phyloP scores from a whole-genome alignment of 2,797 vertebrate genomes.

The Margarornis squamiger region DNA sequence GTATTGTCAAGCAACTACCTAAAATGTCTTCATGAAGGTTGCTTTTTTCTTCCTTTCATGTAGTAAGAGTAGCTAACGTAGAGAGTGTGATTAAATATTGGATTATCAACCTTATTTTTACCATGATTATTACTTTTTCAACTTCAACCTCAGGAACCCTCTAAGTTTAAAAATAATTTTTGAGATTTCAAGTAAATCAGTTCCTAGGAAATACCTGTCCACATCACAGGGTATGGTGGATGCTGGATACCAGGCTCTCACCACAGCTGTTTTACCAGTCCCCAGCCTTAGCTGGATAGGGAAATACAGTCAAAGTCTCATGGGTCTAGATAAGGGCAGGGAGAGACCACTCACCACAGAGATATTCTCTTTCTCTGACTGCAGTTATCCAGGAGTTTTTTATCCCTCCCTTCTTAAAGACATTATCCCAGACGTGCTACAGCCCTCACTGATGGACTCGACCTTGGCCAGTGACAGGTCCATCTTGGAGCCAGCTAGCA shows the following conservation, averaged over 20 bases:
- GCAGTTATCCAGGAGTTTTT: background rate
- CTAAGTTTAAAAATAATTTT: background rate
- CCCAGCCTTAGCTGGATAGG: background rate
- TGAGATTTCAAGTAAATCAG: background rate
- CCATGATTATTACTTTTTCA: background rate
- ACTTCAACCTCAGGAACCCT: background rate
- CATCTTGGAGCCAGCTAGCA: background rate
- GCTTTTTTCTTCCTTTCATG: too few species aligned
- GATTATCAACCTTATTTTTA: background rate
- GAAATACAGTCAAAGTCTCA: background rate
- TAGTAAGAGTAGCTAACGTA: background rate
- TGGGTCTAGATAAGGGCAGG: background rate
- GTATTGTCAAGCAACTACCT: background rate
- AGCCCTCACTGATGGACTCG: rapidly evolving
- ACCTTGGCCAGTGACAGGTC: background rate
- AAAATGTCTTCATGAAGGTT: rapidly evolving
- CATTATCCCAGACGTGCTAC: background rate
- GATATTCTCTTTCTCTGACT: background rate
- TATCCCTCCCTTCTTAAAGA: background rate
- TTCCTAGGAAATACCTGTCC: background rate
- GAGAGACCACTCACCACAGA: background rate
- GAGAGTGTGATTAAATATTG: background rate
- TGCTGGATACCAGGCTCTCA: background rate
- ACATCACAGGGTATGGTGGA: background rate
- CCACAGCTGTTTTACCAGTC: background rate